Conservation (phyloP, 2,113 vertebrate species). For the Alouatta palliata region DNA sequence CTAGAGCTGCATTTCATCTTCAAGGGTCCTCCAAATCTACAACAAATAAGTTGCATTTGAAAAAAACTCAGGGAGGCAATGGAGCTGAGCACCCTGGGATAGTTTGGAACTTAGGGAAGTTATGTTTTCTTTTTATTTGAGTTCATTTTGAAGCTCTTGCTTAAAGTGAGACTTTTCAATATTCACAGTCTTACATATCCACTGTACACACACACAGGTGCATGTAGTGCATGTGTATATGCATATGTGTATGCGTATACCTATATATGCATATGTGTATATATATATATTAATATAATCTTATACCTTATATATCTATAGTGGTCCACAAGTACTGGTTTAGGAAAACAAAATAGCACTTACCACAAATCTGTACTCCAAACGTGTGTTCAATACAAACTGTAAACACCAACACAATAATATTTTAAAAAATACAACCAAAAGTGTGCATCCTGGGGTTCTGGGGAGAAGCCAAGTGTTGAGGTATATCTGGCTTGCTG, state of each 20-base stretch:
- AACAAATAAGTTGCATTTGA: neutral
- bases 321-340: neutral
- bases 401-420: constrained; percentile 67
- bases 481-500: constrained; percentile 23
- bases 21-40: neutral
- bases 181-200: neutral
- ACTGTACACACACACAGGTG: neutral
- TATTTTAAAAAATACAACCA: constrained; percentile 35
- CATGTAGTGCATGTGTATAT: neutral
- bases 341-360: constrained; percentile 23
- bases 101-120: neutral
- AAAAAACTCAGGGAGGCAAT: neutral
- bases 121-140: neutral
- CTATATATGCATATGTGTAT: neutral
- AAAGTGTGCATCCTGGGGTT: constrained; percentile 24
- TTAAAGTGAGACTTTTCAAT: constrained; percentile 8
- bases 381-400: constrained; percentile 39
- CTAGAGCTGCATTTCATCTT: neutral
- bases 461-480: constrained; percentile 45
- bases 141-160: neutral
- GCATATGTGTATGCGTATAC: neutral
- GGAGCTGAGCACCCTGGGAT: neutral
- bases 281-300: neutral
- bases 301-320: neutral
- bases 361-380: neutral